A percentile compares a stretch with the other conserved stretches of the same genome.
Evolutionary conservation across 1,140 invertebrate species (phyloP).

Genomic region (Dermatophagoides farinae): DNA sequence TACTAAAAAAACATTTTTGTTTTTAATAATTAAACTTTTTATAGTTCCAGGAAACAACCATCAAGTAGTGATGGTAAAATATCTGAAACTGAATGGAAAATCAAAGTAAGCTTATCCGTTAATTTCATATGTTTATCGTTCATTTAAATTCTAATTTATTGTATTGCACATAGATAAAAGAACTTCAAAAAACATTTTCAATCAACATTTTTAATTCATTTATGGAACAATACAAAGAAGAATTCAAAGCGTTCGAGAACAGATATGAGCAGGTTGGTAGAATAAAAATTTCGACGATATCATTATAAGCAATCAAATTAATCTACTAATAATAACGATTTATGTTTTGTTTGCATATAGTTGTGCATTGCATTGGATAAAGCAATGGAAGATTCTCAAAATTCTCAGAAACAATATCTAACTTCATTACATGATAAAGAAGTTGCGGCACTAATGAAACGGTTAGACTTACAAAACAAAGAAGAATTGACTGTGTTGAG

Average conservation of each 20-base stretch:
- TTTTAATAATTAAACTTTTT: neutral
- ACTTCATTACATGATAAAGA: conserved; percentile 27
- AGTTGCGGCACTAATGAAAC: conserved; percentile 53
- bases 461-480: conserved; percentile 52
- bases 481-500: conserved; percentile 63
- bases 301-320: too few species aligned
- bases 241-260: conserved; percentile 48
- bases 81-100: conserved; percentile 12
- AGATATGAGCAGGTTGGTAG: conserved; percentile 45
- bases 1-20: neutral
- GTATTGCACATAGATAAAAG: conserved; percentile 21
- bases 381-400: conserved; percentile 51
- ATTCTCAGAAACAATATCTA: conserved; percentile 46
- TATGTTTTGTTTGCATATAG: conserved; percentile 16
- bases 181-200: conserved; percentile 37
- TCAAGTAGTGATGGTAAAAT: conserved; percentile 16
- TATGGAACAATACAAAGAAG: conserved; percentile 46
- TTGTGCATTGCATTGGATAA: conserved; percentile 45
- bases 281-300: conserved; percentile 5
- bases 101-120: conserved; percentile 10
- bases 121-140: neutral
- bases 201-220: conserved; percentile 41
- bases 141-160: neutral
- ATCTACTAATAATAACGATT: neutral
- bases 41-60: conserved; percentile 14